A percentile compares a stretch with the other conserved stretches of the same genome.
Evolutionary conservation across 2,113 vertebrate species (phyloP).

Genomic region (Lasiurus borealis): DNA sequence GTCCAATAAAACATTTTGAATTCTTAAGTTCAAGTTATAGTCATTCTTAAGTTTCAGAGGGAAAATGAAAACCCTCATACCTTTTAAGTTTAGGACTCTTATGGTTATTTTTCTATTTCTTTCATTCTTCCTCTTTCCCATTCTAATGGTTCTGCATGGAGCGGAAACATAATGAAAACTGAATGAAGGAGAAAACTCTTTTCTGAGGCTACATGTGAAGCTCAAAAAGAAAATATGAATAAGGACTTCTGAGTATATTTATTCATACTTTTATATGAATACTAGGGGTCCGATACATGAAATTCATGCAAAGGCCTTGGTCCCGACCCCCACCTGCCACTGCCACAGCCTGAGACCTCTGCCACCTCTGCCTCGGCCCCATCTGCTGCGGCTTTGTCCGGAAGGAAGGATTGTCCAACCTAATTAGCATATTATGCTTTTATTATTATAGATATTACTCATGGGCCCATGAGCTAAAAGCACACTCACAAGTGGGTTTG

Average conservation of each 20-base stretch:
- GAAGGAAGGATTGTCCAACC: too few species aligned
- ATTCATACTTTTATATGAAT: neutral
- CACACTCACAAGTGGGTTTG: neutral
- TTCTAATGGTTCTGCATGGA: neutral
- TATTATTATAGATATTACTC: neutral
- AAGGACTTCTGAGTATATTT: neutral
- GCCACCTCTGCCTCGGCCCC: too few species aligned
- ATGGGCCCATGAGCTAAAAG: neutral
- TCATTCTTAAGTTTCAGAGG: neutral
- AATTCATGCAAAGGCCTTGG: too few species aligned
- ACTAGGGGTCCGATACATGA: too few species aligned
- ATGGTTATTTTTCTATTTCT: neutral
- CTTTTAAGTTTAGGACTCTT: neutral
- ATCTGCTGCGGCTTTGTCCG: too few species aligned
- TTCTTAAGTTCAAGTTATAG: neutral
- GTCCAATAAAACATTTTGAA: neutral
- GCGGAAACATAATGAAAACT: neutral
- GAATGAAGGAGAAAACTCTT: neutral
- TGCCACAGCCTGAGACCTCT: too few species aligned
- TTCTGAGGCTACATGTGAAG: neutral
- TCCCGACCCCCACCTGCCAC: too few species aligned
- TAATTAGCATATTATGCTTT: too few species aligned
- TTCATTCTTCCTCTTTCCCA: neutral
- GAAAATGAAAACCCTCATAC: neutral
- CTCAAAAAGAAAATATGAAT: neutral